A percentile compares a stretch with the other conserved stretches of the same genome.
phyloP scores from a whole-genome alignment of 2,113 vertebrate genomes.

The Pica pica region DNA sequence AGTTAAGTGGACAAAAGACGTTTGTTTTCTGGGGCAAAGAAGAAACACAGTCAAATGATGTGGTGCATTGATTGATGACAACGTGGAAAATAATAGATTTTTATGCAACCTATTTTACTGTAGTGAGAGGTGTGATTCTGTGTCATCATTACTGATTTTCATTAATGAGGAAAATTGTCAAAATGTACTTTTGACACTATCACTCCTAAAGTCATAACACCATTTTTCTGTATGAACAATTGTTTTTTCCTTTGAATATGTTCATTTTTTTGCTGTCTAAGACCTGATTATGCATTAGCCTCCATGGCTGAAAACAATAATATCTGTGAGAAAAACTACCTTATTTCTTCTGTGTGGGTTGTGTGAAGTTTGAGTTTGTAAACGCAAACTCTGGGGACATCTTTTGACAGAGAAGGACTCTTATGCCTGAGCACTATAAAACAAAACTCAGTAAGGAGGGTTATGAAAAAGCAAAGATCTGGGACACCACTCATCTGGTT shows the following conservation, averaged over 20 bases:
- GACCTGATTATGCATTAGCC: neutral
- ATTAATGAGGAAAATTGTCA: neutral
- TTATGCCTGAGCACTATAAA: neutral
- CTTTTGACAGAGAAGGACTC: neutral
- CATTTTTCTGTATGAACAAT: neutral
- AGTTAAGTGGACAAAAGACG: neutral
- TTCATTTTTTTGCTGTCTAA: neutral
- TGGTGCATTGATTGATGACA: neutral
- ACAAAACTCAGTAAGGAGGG: neutral
- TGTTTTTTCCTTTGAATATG: neutral
- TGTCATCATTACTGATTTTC: neutral
- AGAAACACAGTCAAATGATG: neutral
- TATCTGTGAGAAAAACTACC: neutral
- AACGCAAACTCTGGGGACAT: neutral
- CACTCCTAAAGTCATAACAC: neutral
- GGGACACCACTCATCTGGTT: fast-evolving
- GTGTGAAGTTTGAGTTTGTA: neutral
- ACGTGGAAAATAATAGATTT: neutral
- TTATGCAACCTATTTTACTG: neutral
- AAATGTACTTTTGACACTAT: neutral
- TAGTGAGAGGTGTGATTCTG: neutral
- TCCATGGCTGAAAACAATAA: neutral
- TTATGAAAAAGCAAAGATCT: neutral
- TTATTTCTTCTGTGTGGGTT: neutral
- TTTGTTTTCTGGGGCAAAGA: neutral